Evolutionary conservation across 2,888 invertebrate genomes (phyloP), one percentile per base, ranked within the genome.

Genomic region (Acleris sparsana): DNA sequence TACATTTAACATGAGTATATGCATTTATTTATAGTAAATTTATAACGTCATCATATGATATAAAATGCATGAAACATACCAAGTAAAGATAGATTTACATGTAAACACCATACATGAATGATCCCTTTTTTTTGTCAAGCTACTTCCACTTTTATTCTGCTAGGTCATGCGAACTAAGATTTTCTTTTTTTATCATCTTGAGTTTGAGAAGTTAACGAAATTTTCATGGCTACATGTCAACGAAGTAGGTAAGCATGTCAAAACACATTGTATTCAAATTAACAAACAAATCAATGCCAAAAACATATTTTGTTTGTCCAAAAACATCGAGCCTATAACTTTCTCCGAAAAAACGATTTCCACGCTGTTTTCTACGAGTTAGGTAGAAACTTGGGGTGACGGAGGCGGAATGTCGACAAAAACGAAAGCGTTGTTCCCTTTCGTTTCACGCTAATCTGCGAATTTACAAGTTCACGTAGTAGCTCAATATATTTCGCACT

Each of bases 381-480:
- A 33, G 46, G 46, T 46, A 46, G 46, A 16, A 46, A 46, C 46
- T 46, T 46, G 16, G 17, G 46, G 46, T 39, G 39, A 46, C 46
- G 25, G 9, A 7, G n/a, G 22, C 22, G 20, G 56, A 56, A 55
- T 20, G 29, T 18, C 20, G 20, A 58, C 70, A 66, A 64, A 74
- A 74, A 73, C 74, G 77, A 80, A 80, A 80, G 78, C 72, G 65
- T 71, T 72, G 77, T 80, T 78, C 73, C 77, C 72, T 72, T 75
- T 70, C 39, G 80, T 82, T 87, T 85, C 84, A 82, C 84, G 83
- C 79, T 80, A 78, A 82, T 86, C 83, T 83, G 80, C 79, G 69
- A 76, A 82, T 84, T 80, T 76, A 78, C 76, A 78, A 78, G 80
- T 84, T 81, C 82, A 71, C 22, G 52, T 39, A 18, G 52, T 39